Evolutionary conservation across 2,113 vertebrate species (phyloP).

Genomic region (Excalfactoria chinensis): DNA sequence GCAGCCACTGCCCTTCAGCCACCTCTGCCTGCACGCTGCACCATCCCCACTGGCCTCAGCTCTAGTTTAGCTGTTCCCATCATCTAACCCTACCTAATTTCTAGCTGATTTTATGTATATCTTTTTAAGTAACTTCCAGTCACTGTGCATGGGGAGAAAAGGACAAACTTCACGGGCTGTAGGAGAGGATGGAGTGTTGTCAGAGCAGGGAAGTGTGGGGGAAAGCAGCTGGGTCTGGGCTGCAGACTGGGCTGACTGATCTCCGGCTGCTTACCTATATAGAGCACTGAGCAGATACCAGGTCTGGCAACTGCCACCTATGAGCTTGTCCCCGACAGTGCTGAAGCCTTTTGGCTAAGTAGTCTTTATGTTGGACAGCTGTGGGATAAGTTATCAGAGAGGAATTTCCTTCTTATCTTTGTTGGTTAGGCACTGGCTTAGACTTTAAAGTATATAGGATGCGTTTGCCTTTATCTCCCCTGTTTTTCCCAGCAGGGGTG

Average conservation of each 20-base stretch:
- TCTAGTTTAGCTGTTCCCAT: not conserved
- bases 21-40: not conserved
- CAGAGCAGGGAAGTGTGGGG: not conserved
- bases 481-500: not conserved
- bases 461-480: not conserved
- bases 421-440: not conserved
- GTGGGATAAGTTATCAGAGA: constrained; percentile 10
- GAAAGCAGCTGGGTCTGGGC: not conserved
- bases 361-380: not conserved
- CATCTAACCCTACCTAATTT: not conserved
- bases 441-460: not conserved
- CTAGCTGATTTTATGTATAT: not conserved
- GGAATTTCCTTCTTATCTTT: constrained; percentile 17
- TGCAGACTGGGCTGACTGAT: not conserved
- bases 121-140: not conserved
- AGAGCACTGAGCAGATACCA: accelerated
- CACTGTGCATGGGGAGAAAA: not conserved
- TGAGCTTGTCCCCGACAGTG: not conserved
- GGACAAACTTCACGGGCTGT: not conserved
- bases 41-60: not conserved
- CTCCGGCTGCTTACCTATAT: not conserved
- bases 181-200: not conserved
- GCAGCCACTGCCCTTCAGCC: not conserved
- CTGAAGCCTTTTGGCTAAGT: not conserved
- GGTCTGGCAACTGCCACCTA: not conserved